Evolutionary conservation across 1,140 invertebrate species (phyloP).

Genomic region (Mercenaria mercenaria): DNA sequence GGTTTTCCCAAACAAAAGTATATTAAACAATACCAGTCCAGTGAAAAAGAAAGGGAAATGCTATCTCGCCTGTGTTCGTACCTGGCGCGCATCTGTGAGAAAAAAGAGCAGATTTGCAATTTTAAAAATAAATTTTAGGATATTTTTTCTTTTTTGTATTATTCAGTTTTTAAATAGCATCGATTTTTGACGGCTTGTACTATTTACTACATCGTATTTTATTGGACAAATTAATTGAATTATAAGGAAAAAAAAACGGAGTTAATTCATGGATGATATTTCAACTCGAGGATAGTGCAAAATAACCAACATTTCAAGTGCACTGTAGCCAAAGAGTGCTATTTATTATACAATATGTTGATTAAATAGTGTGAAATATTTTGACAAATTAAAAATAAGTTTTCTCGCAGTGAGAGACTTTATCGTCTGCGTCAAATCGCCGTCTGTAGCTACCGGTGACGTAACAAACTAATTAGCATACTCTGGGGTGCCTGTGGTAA

Average conservation of each 20-base stretch:
- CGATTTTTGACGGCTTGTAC: too few relatives aligned
- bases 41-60: not conserved
- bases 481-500: slow-evolving; percentile 8
- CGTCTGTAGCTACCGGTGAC: not conserved
- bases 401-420: slow-evolving; percentile 4
- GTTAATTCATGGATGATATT: not conserved
- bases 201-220: too few relatives aligned
- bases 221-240: too few relatives aligned
- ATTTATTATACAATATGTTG: not conserved
- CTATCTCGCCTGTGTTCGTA: not conserved
- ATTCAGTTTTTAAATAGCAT: too few relatives aligned
- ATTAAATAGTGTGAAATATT: not conserved
- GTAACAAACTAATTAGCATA: slow-evolving; percentile 36
- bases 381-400: not conserved
- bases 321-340: not conserved
- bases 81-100: not conserved
- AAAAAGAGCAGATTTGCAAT: not conserved
- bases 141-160: too few relatives aligned
- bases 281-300: not conserved
- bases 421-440: slow-evolving; percentile 38
- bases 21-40: slow-evolving; percentile 22
- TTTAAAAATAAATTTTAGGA: not conserved
- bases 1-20: not conserved
- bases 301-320: not conserved
- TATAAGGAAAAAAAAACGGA: not conserved